Conservation (phyloP, 2,113 vertebrate species). For the Harpagus bidentatus region DNA sequence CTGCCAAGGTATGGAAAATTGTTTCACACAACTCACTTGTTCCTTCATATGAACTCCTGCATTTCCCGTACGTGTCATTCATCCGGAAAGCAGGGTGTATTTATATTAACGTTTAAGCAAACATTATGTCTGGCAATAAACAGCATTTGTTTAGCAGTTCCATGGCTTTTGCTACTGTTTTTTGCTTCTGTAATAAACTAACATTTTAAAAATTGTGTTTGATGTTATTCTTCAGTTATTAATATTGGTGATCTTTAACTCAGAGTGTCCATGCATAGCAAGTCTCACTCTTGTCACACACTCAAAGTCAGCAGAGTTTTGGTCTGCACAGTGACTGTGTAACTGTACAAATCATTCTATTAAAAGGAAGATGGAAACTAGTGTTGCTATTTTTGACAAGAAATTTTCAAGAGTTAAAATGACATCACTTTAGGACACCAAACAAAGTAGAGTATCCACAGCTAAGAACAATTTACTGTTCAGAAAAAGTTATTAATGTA, state of each 20-base stretch:
- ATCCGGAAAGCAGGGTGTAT: neutral
- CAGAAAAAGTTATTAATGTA: neutral
- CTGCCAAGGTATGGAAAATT: neutral
- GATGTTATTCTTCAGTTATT: neutral
- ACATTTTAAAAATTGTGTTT: neutral
- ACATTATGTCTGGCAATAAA: neutral
- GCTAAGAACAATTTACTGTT: neutral
- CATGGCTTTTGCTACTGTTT: neutral
- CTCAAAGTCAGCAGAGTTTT: neutral
- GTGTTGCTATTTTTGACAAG: neutral
- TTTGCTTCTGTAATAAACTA: neutral
- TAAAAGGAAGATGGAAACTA: neutral
- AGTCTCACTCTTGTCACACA: neutral
- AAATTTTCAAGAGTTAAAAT: neutral
- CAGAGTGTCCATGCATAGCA: neutral
- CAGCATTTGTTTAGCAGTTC: neutral
- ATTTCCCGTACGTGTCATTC: neutral
- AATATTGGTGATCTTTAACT: neutral
- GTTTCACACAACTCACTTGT: neutral
- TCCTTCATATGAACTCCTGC: neutral
- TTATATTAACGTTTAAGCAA: neutral
- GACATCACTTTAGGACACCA: neutral
- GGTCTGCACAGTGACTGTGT: neutral
- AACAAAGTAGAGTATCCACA: neutral
- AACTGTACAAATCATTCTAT: neutral